Base-by-base conservation (phyloP, 2,888 invertebrate species). In the Dryocosmus kuriphilus region DNA sequence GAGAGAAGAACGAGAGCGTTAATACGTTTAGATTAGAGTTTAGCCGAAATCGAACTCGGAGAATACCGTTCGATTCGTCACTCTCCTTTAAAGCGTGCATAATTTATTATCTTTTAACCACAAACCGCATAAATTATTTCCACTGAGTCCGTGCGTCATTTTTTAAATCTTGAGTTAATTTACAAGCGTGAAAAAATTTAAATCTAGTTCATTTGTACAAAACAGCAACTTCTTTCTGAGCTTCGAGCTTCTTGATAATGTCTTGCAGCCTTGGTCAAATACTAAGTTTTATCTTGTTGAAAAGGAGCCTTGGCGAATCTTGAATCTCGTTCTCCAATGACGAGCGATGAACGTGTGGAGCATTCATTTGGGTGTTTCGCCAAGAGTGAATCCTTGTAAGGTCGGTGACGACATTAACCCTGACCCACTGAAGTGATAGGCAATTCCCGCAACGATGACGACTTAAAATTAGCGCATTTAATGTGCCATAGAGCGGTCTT, bases 331-430 rank as follows among this genome's bases (percentile, higher is more conserved):
- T 71, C 51, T 51, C 51, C 46, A 51, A 30, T 71, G 35, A 60
- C 35, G 61, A 60, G 19, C n/a, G 55, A 57, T 57, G 57, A 74
- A 74, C 60, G 60, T 74, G 60, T 41, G 19, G 38, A 38, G 30
- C 51, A 35, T 57, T 27, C 75, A 74, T 77, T 77, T 79, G 76
- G 77, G 78, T 78, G 79, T 73, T 73, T 81, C 78, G 80, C 76
- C 81, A 80, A 83, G 80, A 79, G 81, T 79, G 82, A 83, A 83
- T 85, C 82, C 83, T 83, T 80, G 82, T 80, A 83, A 86, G 84
- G 82, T 82, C 83, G 83, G 74, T 80, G 80, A 61, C 79, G 78
- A 76, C 78, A 67, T 80, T 82, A 83, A 84, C 85, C 84, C 80
- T 86, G 85, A 85, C 85, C 84, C 80, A 81, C 74, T 82, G 79